Percentiles rank a stretch among this genome's conserved stretches.
phyloP scores from a whole-genome alignment of 2,888 invertebrate species.

The Micropterix aruncella region DNA sequence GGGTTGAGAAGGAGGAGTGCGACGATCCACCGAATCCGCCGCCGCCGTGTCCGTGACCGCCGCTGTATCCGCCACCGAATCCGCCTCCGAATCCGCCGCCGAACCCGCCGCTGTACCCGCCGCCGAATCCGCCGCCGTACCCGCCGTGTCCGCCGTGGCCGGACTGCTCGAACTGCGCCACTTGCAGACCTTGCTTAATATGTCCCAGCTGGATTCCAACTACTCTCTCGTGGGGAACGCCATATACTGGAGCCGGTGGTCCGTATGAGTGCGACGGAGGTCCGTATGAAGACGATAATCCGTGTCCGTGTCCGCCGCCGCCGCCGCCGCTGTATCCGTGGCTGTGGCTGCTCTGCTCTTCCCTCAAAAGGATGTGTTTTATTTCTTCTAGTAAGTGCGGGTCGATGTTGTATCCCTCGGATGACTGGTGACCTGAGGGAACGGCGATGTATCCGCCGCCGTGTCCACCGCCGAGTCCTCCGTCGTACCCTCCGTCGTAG shows the following conservation, averaged over 20 bases:
- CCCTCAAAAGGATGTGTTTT: slow-evolving; percentile 70
- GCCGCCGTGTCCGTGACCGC: slow-evolving; percentile 20
- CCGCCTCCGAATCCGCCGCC: slow-evolving; percentile 17
- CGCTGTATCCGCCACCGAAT: slow-evolving; percentile 13
- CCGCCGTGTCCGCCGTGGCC: slow-evolving; percentile 33
- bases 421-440: slow-evolving; percentile 62
- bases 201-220: slow-evolving; percentile 77
- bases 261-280: slow-evolving; percentile 54
- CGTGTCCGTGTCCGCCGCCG: slow-evolving; percentile 33
- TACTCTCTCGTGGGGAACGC: slow-evolving; percentile 51
- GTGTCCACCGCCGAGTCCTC: slow-evolving; percentile 31
- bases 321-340: slow-evolving; percentile 36
- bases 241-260: slow-evolving; percentile 52
- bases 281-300: slow-evolving; percentile 29
- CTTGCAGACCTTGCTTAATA: slow-evolving; percentile 75
- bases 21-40: slow-evolving; percentile 16
- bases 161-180: slow-evolving; percentile 71
- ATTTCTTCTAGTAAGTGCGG: slow-evolving; percentile 68
- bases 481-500: slow-evolving; percentile 20
- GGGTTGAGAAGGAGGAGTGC: slow-evolving; percentile 13
- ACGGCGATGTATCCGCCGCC: slow-evolving; percentile 66
- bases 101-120: slow-evolving; percentile 19
- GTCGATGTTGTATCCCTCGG: slow-evolving; percentile 72
- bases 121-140: slow-evolving; percentile 25
- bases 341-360: slow-evolving; percentile 48